Evolutionary conservation across 2,888 invertebrate species (phyloP).

Genomic region (Agrypnus murinus): DNA sequence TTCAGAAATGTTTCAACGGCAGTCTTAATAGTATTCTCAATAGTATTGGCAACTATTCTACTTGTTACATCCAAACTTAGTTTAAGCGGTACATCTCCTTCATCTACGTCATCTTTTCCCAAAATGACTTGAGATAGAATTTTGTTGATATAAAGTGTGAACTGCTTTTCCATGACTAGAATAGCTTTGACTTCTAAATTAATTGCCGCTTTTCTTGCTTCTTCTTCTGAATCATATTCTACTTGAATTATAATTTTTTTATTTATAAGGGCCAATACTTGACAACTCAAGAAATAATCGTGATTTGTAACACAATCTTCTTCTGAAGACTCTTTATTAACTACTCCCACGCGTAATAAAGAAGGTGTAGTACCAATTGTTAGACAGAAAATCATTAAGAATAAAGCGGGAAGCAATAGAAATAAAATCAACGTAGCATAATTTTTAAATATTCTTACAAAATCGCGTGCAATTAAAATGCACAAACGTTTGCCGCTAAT

Average conservation of each 20-base stretch:
- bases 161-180: conserved; percentile 44
- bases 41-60: conserved; percentile 48
- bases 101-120: neutral
- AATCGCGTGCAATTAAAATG: conserved; percentile 38
- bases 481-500: conserved; percentile 7
- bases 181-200: conserved; percentile 49
- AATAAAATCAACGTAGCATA: conserved; percentile 41
- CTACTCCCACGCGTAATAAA: conserved; percentile 46
- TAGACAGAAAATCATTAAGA: conserved; percentile 45
- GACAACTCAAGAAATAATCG: conserved; percentile 48
- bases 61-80: conserved; percentile 50
- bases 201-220: conserved; percentile 42
- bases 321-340: conserved; percentile 48
- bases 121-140: conserved; percentile 41
- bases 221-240: conserved; percentile 24
- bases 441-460: conserved; percentile 40
- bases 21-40: conserved; percentile 43
- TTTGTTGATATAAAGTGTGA: conserved; percentile 46
- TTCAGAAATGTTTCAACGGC: conserved; percentile 43
- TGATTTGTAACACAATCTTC: conserved; percentile 20
- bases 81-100: conserved; percentile 30
- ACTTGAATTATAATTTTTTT: conserved; percentile 32
- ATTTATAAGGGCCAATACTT: conserved; percentile 47
- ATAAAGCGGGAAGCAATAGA: conserved; percentile 47
- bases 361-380: conserved; percentile 51